Conservation (phyloP, 2,888 invertebrate genomes). For the Hyalella azteca region DNA sequence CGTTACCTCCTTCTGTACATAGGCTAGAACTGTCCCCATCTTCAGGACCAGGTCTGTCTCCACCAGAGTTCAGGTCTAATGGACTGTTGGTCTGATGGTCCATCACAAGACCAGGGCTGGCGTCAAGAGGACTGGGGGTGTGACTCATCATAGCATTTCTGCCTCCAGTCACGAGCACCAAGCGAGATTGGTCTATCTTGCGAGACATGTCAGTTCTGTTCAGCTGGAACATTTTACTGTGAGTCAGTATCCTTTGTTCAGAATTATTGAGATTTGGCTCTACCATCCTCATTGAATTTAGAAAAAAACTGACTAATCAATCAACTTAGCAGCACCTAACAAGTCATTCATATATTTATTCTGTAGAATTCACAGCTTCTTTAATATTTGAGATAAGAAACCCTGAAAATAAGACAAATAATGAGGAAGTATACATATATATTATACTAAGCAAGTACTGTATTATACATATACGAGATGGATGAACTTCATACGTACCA, state of each 20-base stretch:
- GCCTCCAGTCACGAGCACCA: background rate
- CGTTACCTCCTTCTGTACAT: too few species aligned
- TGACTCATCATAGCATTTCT: background rate
- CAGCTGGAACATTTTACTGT: conserved; percentile 23
- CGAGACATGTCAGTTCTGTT: background rate
- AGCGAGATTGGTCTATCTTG: background rate
- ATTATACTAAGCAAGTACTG: background rate
- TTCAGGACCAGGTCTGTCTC: background rate
- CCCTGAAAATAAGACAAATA: background rate
- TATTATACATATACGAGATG: background rate
- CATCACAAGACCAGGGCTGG: conserved; percentile 8
- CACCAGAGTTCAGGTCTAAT: conserved; percentile 11
- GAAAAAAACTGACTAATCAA: background rate
- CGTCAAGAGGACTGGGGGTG: background rate
- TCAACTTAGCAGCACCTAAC: background rate
- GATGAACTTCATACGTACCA: too few species aligned
- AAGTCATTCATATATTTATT: background rate
- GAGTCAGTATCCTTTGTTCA: background rate
- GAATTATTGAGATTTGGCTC: background rate
- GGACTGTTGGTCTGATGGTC: conserved; percentile 25
- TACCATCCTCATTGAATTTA: background rate
- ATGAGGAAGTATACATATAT: background rate
- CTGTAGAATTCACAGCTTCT: background rate
- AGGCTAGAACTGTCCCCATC: background rate
- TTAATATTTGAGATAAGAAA: background rate